Conservation (phyloP, 2,797 vertebrate genomes). For the Sphenodon punctatus region DNA sequence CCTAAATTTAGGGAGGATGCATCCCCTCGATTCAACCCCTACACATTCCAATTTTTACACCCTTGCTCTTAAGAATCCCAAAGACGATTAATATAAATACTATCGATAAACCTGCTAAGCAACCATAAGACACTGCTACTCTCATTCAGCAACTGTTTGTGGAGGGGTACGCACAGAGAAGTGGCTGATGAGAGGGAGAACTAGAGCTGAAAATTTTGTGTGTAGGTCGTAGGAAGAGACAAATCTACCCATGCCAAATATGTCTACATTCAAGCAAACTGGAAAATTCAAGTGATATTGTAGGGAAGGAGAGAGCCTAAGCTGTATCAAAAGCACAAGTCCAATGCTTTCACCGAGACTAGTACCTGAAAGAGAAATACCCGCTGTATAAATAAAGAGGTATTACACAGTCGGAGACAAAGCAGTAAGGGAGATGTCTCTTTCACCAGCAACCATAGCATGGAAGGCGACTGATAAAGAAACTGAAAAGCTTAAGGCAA, state of each 20-base stretch:
- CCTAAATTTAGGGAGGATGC: no score
- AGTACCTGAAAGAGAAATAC: neutral
- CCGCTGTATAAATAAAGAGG: neutral
- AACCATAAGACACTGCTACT: neutral
- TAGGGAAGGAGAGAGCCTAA: neutral
- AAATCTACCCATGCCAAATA: neutral
- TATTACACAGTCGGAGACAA: neutral
- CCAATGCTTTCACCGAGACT: neutral
- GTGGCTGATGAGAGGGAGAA: neutral
- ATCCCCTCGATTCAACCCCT: no score
- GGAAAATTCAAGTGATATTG: neutral
- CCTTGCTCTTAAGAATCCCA: no score
- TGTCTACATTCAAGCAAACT: neutral
- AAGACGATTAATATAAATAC: no score
- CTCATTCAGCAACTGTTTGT: neutral
- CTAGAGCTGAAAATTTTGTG: neutral
- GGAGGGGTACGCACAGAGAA: neutral
- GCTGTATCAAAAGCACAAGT: neutral
- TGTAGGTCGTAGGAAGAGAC: neutral
- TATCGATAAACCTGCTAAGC: no score
- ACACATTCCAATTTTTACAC: no score
- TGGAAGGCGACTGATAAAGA: neutral
- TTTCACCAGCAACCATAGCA: neutral
- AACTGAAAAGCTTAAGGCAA: constrained; percentile 4
- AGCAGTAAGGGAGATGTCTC: rapidly evolving